Evolutionary conservation across 1,140 invertebrate genomes (phyloP).

Genomic region (Atta texana): DNA sequence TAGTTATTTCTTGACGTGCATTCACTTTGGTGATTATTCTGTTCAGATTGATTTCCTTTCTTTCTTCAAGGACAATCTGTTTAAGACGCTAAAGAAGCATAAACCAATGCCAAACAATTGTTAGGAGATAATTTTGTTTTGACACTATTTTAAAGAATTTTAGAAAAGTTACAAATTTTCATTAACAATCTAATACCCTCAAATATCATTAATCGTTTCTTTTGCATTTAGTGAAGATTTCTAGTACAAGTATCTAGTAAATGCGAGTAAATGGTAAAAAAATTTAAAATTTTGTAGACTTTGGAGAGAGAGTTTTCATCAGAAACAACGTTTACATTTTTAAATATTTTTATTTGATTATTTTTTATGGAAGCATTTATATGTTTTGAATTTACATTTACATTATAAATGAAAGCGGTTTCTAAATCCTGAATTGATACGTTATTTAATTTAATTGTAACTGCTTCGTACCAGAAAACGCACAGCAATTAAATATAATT

Average conservation of each 20-base stretch:
- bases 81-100: not conserved
- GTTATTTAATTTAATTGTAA: slow-evolving; percentile 9
- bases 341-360: not conserved
- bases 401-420: not conserved
- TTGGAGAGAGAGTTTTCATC: not conserved
- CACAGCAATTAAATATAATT: not conserved
- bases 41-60: not conserved
- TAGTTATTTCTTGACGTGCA: slow-evolving; percentile 42
- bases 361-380: not conserved
- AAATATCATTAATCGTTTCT: no score
- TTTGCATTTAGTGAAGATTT: not conserved
- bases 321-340: not conserved
- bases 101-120: not conserved
- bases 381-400: not conserved
- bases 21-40: not conserved
- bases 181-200: no score
- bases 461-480: not conserved
- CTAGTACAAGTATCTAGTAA: no score
- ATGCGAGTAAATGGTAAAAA: not conserved
- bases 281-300: not conserved
- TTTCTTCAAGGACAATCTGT: not conserved
- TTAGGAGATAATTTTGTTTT: not conserved
- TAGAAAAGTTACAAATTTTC: not conserved
- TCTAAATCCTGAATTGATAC: not conserved
- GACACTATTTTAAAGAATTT: not conserved